Base-by-base conservation (phyloP, 2,113 vertebrate species). In the Lagenorhynchus albirostris region DNA sequence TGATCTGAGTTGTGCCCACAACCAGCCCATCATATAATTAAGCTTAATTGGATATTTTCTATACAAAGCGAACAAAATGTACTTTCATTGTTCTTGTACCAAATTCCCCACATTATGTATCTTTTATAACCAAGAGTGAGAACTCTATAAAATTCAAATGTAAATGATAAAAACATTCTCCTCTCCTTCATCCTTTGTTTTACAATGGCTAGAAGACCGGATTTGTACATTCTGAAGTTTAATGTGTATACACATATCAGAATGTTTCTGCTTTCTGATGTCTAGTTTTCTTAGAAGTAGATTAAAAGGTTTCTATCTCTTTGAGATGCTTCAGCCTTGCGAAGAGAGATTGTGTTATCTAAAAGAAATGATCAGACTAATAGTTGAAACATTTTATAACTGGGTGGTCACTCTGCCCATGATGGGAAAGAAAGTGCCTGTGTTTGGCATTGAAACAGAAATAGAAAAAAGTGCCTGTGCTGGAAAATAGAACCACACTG, bases 1-100 rank as follows among this genome's bases (percentile, higher is more conserved):
- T 41, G 53, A 76, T 62, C 41, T 47, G n/a, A 38, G 18, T 38
- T 63, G 33, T 91, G 31, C 25, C n/a, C 81, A 65, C 36, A 86
- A 73, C 31, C 83, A 73, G 76, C n/a, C 21, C 36, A 26, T 33
- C 36, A 41, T 6, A 67, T 29, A 91, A 58, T 74, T 86, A 68
- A 67, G 38, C 31, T 83, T 44, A 83, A 91, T 1, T 38, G 38
- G 38, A 17, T 47, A 41, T 84, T 84, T 71, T 73, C 31, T 67
- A 65, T 36, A 65, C 83, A 95, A 94, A 80, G 41, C 38, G 81
- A 90, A 93, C 79, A 81, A n/a, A 97, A 53, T 62, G 50, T 15
- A 73, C 63, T 89, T 71, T 33, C 26, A 10, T 4, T 55, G 14
- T 17, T 89, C 47, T 33, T 60, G 3, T 38, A 76, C 38, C 36